Evolutionary conservation across 2,797 vertebrate species (phyloP).

Genomic region (Limosa lapponica): DNA sequence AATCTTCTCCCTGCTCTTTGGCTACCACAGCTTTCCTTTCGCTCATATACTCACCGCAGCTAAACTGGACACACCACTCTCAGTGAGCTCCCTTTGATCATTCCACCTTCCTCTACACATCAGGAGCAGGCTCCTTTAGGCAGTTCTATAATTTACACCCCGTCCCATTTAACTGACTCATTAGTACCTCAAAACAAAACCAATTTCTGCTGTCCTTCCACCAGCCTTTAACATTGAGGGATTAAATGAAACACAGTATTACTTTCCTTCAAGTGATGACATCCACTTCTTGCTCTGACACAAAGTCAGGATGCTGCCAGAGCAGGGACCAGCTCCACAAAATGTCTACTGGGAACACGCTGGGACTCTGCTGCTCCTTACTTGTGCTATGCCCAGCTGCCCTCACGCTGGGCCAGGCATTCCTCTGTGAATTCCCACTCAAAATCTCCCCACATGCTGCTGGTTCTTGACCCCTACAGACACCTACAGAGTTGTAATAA

Average conservation of each 20-base stretch:
- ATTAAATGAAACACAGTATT: neutral
- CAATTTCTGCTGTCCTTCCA: neutral
- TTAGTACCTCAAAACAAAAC: neutral
- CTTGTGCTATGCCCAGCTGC: neutral
- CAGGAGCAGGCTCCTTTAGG: neutral
- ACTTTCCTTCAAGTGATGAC: neutral
- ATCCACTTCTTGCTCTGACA: neutral
- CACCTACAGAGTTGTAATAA: neutral
- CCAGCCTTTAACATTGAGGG: neutral
- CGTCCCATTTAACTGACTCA: neutral
- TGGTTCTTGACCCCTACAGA: neutral
- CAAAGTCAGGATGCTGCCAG: neutral
- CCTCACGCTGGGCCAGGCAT: neutral
- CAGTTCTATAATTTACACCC: neutral
- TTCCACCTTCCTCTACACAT: neutral
- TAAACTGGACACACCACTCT: neutral
- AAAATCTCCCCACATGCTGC: accelerated
- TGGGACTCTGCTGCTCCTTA: neutral
- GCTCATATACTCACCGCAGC: neutral
- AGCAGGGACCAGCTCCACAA: neutral
- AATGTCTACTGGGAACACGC: neutral
- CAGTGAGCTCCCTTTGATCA: neutral
- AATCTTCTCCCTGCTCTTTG: neutral
- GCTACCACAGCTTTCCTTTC: neutral
- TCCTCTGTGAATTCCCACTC: neutral